Evolutionary conservation across 2,113 vertebrate species (phyloP).

Genomic region (Otus sunia): DNA sequence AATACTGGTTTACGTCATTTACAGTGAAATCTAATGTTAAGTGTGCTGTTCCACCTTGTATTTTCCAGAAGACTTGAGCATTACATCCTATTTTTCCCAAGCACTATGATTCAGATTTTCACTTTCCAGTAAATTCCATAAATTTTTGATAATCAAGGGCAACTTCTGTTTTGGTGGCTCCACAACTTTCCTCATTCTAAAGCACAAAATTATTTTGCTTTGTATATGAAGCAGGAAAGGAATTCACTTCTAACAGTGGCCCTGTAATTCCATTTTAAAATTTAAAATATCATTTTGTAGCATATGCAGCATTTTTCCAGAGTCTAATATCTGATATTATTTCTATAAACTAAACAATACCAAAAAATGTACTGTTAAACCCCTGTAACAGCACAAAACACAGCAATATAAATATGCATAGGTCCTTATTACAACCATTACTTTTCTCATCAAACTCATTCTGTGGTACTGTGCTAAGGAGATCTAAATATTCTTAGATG

Average conservation of each 20-base stretch:
- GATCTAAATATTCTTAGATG: not conserved
- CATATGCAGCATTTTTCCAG: not conserved
- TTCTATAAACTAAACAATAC: not conserved
- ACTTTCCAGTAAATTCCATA: not conserved
- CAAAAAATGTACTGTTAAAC: not conserved
- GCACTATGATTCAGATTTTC: not conserved
- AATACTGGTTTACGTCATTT: not conserved
- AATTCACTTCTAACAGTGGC: not conserved
- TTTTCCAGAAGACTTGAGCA: not conserved
- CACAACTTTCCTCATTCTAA: not conserved
- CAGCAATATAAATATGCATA: not conserved
- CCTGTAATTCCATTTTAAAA: not conserved
- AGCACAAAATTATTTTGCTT: not conserved
- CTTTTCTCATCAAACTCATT: not conserved
- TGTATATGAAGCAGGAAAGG: not conserved
- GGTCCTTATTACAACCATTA: not conserved
- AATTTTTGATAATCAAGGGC: conserved; percentile 10
- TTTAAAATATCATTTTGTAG: not conserved
- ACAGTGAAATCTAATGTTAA: not conserved
- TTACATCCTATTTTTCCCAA: not conserved
- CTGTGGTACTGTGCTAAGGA: not conserved
- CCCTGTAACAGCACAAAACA: not conserved
- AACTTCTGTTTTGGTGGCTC: not conserved
- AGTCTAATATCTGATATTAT: not conserved
- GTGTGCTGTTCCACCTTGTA: not conserved